Evolutionary conservation across 1,140 invertebrate species (phyloP).

Genomic region (Brachionus asplanchnoidis): DNA sequence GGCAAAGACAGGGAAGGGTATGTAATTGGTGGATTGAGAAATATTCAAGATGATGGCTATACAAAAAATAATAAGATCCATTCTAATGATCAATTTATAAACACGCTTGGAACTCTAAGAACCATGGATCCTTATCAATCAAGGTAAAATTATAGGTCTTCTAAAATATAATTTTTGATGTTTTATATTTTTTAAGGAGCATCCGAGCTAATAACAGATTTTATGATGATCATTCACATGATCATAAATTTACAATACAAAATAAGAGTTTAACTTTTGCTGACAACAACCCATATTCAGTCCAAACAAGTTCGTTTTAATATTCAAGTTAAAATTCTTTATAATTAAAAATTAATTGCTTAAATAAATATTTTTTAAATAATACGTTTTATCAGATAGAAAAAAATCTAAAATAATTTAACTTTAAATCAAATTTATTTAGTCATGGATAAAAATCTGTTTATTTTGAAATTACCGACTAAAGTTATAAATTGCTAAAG

Average conservation of each 20-base stretch:
- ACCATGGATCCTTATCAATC: constrained; percentile 14
- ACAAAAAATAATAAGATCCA: constrained; percentile 14
- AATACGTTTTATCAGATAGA: neutral
- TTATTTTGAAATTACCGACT: too few relatives aligned
- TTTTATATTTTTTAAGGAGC: neutral
- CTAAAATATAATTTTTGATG: neutral
- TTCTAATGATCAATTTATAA: neutral
- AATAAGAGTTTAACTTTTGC: neutral
- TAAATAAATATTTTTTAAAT: neutral
- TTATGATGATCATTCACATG: constrained; percentile 23
- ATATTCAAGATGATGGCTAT: neutral
- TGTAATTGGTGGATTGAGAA: neutral
- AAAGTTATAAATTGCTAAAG: too few relatives aligned
- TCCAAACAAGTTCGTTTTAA: constrained; percentile 2
- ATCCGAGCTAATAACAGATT: constrained; percentile 3
- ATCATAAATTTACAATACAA: constrained; percentile 1
- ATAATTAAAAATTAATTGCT: neutral
- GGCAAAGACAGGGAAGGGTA: neutral
- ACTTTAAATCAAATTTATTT: neutral
- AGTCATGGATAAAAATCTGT: too few relatives aligned
- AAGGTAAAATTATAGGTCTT: neutral
- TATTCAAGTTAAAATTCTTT: neutral
- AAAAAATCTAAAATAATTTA: neutral
- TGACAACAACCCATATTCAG: neutral
- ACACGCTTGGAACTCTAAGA: neutral